Base-by-base conservation (phyloP, 2,888 invertebrate species). In the Microplitis manilae region DNA sequence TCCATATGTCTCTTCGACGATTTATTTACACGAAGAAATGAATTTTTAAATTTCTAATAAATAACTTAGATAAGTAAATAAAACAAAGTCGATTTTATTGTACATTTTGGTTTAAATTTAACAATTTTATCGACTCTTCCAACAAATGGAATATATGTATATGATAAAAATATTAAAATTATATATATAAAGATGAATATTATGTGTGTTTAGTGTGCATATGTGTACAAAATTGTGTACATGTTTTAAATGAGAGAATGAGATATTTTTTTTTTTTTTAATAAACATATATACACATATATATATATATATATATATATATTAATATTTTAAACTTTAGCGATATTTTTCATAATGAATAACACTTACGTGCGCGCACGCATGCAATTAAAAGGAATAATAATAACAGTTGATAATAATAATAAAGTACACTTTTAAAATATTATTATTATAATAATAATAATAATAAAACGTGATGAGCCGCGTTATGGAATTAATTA, bases 351-450 rank as follows among this genome's bases (percentile, higher is more conserved):
- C 20, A 69, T 59, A 65, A 39, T 60, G 13, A 68, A 59, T 20
- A 69, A 39, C 41, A 64, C n/a, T 61, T 59, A 75, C 41, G 20
- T 70, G 20, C 67, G 7, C 39, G 60, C 68, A 67, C 41, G 40
- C 30, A 75, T 75, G 39, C 68, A 68, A 69, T 17, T 61, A 61
- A 62, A 15, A 69, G 4, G 50, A 9, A 20, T 65, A 59, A 73
- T 40, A 68, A 50, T 7, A 64, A 73, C 65, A 73, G 20, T 65
- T 69, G 7, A 62, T 61, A 75, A 69, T 62, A 62, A 41, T 17
- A 68, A 73, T 61, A n/a, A 68, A 73, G 72, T 64, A 68, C 62
- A 38, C 38, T 38, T 72, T 68, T 13, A 41, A 17, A 20, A 41
- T 30, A 6, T 13, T 50, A 50, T 50, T 50, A 50, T 50, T 50